A percentile compares a stretch with the other conserved stretches of the same genome.
These are phyloP conservation scores for Mesoclemmys tuberculata DNA, from an alignment of 2,113 vertebrate genomes.

Conservation along the genomic window DNA sequence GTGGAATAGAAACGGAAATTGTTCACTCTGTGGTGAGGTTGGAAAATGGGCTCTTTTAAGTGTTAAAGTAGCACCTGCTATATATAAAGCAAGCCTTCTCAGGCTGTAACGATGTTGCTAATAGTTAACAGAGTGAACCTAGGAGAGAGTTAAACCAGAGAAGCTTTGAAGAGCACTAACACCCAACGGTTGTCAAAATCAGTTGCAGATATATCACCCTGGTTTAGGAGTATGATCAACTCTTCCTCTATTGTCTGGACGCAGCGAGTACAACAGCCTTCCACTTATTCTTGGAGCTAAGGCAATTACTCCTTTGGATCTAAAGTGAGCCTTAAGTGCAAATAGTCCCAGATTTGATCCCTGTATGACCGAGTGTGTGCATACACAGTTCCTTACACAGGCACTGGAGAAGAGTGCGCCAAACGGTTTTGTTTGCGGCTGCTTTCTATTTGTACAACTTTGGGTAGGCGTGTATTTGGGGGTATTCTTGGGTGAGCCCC, in stretches of 20 bases:
- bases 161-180: background rate
- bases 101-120: background rate
- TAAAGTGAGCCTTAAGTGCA: background rate
- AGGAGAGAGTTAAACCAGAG: background rate
- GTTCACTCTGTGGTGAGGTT: background rate
- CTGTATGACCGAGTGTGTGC: background rate
- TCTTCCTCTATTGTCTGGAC: background rate
- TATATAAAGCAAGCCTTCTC: background rate
- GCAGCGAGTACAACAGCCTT: background rate
- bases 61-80: background rate
- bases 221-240: background rate
- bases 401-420: background rate
- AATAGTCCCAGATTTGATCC: background rate
- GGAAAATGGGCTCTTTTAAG: background rate
- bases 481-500: background rate
- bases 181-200: background rate
- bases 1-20: background rate
- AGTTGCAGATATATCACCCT: background rate
- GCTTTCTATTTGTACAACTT: background rate
- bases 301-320: background rate
- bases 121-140: background rate
- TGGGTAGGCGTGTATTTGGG: background rate
- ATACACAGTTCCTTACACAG: rapidly evolving
- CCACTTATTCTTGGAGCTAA: background rate
- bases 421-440: background rate